Percentiles rank a stretch among this genome's conserved stretches.
phyloP scores from a whole-genome alignment of 1,140 invertebrate genomes.

The Coenobita brevimanus region DNA sequence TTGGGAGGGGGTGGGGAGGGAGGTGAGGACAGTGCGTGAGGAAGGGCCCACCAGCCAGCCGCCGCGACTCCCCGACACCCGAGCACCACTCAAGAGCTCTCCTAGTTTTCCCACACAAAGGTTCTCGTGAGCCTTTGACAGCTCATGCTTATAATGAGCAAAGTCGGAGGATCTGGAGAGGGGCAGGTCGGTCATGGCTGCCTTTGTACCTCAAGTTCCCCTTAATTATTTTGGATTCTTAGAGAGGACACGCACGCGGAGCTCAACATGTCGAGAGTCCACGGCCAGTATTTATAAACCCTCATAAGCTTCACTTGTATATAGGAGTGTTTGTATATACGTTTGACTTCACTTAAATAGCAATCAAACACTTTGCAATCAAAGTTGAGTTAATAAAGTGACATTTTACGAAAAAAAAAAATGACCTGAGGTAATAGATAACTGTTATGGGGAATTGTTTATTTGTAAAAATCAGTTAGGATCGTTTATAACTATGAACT shows the following conservation, averaged over 20 bases:
- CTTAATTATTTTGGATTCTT: slow-evolving; percentile 61
- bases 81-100: slow-evolving; percentile 47
- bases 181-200: slow-evolving; percentile 56
- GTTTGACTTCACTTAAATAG: too few relatives aligned
- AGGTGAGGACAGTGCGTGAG: not conserved
- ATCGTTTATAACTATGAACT: too few relatives aligned
- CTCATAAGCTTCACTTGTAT: not conserved
- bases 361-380: too few relatives aligned
- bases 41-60: not conserved
- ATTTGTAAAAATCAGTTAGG: too few relatives aligned
- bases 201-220: slow-evolving; percentile 58
- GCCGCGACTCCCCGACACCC: not conserved
- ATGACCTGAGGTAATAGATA: too few relatives aligned
- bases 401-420: too few relatives aligned
- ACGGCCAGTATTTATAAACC: not conserved
- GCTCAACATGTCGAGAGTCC: slow-evolving; percentile 27
- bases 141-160: slow-evolving; percentile 65
- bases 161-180: slow-evolving; percentile 57
- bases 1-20: not conserved
- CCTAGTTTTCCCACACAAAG: slow-evolving; percentile 58
- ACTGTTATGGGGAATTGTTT: too few relatives aligned
- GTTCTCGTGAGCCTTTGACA: slow-evolving; percentile 56
- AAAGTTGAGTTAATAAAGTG: not conserved
- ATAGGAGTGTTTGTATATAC: not conserved
- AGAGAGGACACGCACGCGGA: slow-evolving; percentile 51